Base-by-base conservation (phyloP, 2,888 invertebrate genomes). In the Hipparchia sbordonii region DNA sequence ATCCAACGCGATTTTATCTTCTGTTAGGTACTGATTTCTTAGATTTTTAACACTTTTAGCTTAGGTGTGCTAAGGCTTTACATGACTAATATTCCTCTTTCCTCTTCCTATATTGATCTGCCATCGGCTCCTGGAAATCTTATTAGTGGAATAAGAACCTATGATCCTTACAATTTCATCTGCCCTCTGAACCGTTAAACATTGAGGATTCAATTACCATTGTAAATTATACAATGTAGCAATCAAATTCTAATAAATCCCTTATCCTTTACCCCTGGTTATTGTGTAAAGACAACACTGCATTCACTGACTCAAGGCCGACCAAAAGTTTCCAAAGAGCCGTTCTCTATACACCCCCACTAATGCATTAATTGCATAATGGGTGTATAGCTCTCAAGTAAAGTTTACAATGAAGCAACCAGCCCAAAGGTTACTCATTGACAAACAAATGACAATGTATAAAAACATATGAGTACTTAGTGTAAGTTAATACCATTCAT, bases 221-320 rank as follows among this genome's bases (percentile, higher is more conserved):
- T 23, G 23, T 23, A 23, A 0, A 23, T 7, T 57, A 9, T 39
- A 1, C 1, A 6, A 63, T 63, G 23, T 63, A 2, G 12, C 51
- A 65, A 51, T 33, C 33, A 46, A 56, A 13, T 57, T 45, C 56
- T 69, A 66, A 61, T 63, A 52, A 70, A 63, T 75, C 76, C 74
- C 75, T 75, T 77, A 77, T 75, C 77, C 74, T 77, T 72, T 76
- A 72, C 67, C 67, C 56, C 57, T 67, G 48, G 33, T 62, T 69
- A 52, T 79, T 77, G 73, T 74, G 77, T 70, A 78, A 39, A 79
- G 71, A 62, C 48, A 67, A 54, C 70, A 72, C 75, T 71, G 75
- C 79, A 77, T 77, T 78, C 78, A 76, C 79, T 60, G 65, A 74
- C 69, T 73, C 77, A 78, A 78, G 79, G 79, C 76, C 74, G 73